Evolutionary conservation across 2,113 vertebrate species (phyloP), one percentile per base, ranked within the genome.

Genomic region (Odontesthes bonariensis): DNA sequence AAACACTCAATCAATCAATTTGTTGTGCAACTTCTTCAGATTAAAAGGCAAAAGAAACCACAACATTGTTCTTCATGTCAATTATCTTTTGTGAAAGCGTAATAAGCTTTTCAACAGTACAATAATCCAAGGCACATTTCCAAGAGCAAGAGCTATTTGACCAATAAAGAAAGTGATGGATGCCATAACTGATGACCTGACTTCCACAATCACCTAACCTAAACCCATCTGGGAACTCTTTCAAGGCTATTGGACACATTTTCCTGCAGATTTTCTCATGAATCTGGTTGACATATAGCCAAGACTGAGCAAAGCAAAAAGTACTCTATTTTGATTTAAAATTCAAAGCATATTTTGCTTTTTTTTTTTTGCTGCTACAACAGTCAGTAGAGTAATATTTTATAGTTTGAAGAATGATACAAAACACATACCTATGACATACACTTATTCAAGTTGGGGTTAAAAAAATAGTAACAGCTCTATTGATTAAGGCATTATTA

Each of bases 121-220:
- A 53, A 22, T 23, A 49, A 66, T 12, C 49, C 49, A 66, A 66
- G 53, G 38, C 35, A 40, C 49, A 40, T 33, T 32, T 66, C 52
- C 14, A 38, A 16, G 33, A 32, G 14, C 53, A 53, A 53, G 14
- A 53, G 20, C 14, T 23, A 17, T 17, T 35, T 47, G 14, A 53
- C 63, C 12, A 53, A 51, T 32, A 65, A 51, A 47, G 3, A 38
- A 14, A 13, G 51, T 53, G 63, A 53, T 3, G 27, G 27, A 27
- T 67, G 49, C 40, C 57, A 23, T 4, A 20, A 46, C 32, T 35
- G 13, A 20, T 47, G 14, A 20, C 22, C 9, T 23, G 31, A 19
- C 32, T 32, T 51, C 31, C 13, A 38, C 32, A 49, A 19, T 16
- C 19, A 33, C n/a, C 13, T 22, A 1, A 59, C 20, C 14, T 22